Evolutionary conservation across 2,113 vertebrate species (phyloP).

Genomic region (Puffinus mauretanicus): DNA sequence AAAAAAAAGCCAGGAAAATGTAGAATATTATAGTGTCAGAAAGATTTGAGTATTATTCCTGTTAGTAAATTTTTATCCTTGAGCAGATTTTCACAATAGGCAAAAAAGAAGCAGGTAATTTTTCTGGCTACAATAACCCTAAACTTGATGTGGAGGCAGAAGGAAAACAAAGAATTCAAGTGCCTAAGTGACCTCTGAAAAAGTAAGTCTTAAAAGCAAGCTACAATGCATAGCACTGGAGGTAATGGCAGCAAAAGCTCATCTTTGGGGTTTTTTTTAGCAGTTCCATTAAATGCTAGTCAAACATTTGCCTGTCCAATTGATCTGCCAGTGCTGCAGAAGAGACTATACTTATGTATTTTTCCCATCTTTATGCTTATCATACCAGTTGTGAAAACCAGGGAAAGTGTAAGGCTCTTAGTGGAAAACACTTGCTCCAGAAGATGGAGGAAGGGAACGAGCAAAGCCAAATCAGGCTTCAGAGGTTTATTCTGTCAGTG

Average conservation of each 20-base stretch:
- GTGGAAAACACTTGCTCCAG: neutral
- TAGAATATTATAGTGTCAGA: neutral
- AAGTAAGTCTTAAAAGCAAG: neutral
- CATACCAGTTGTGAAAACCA: neutral
- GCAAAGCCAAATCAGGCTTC: neutral
- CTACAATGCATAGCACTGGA: neutral
- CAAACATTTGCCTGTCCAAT: neutral
- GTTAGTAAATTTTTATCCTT: neutral
- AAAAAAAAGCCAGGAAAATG: neutral
- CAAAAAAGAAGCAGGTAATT: neutral
- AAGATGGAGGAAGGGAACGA: neutral
- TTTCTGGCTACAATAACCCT: neutral
- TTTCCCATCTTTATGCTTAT: neutral
- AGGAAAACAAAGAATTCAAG: neutral
- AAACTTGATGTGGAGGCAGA: neutral
- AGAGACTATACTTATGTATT: neutral
- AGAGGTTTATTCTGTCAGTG: neutral
- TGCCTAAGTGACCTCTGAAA: neutral
- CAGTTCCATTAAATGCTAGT: neutral
- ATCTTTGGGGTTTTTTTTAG: neutral
- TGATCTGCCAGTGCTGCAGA: neutral
- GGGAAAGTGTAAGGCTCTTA: neutral
- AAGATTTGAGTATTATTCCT: neutral
- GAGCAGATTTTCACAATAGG: neutral
- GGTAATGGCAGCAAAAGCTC: neutral